These are phyloP conservation scores for Emys orbicularis DNA, from an alignment of 2,797 vertebrate species.

Conservation along the genomic window DNA sequence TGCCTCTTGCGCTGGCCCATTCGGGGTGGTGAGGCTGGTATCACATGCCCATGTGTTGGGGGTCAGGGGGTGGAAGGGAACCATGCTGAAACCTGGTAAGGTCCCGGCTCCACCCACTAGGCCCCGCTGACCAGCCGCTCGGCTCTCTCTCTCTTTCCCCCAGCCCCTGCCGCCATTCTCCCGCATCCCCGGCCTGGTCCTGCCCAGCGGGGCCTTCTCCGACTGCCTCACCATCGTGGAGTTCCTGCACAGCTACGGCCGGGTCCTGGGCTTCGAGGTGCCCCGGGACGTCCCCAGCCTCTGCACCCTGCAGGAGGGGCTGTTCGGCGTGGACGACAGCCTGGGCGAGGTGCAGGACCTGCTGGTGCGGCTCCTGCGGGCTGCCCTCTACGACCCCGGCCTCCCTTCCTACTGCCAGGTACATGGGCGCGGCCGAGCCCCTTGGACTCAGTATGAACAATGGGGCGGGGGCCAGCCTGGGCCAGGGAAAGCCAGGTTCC, in stretches of 20 bases:
- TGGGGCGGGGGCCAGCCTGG: no score
- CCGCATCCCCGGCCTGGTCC: slow-evolving; percentile 90
- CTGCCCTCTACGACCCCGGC: slow-evolving; percentile 91
- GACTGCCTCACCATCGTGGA: slow-evolving; percentile 93
- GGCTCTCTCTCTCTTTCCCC: not conserved
- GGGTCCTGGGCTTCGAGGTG: slow-evolving; percentile 90
- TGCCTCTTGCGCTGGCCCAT: no score
- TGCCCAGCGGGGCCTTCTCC: slow-evolving; percentile 91
- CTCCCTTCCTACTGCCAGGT: slow-evolving; percentile 94
- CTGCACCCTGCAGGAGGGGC: slow-evolving; percentile 91
- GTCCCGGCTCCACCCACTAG: not conserved
- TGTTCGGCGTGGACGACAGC: slow-evolving; percentile 89
- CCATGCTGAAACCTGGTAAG: no score
- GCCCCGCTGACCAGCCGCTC: not conserved
- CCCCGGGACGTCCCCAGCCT: slow-evolving; percentile 93
- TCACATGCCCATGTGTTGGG: not conserved
- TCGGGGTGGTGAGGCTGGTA: not conserved
- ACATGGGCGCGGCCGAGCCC: not conserved
- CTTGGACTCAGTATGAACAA: no score
- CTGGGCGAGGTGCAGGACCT: slow-evolving; percentile 91
- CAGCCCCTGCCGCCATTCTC: slow-evolving; percentile 92
- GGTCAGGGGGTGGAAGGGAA: not conserved
- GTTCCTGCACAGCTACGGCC: slow-evolving; percentile 94
- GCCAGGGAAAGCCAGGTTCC: not conserved
- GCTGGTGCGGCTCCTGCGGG: slow-evolving; percentile 89